Conservation (phyloP, 1,140 invertebrate species). For the Thaumatotibia leucotreta region DNA sequence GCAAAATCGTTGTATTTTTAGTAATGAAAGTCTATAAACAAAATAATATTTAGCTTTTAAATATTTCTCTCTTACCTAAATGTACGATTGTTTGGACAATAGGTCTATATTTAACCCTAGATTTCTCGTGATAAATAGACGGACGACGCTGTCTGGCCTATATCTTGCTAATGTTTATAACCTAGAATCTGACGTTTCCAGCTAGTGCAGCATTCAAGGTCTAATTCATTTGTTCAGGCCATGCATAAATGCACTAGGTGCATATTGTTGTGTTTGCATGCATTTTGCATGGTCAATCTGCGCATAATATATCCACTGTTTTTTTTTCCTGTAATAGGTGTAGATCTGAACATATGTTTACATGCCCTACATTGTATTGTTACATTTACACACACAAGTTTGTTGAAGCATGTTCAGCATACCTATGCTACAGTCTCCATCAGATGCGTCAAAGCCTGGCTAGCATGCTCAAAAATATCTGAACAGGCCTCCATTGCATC, state of each 20-base stretch:
- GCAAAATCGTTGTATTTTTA: neutral
- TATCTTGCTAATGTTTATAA: neutral
- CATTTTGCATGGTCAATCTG: neutral
- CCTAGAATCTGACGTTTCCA: neutral
- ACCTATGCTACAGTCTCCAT: no score
- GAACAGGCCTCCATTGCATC: no score
- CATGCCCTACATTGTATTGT: neutral
- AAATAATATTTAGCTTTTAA: neutral
- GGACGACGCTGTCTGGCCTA: neutral
- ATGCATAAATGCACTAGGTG: neutral
- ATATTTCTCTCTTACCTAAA: neutral
- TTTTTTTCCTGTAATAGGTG: constrained; percentile 12
- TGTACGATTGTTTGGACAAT: neutral
- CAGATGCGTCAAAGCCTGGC: no score
- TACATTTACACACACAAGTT: neutral
- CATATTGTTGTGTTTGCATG: neutral
- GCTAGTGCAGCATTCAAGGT: neutral
- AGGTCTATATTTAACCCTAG: neutral
- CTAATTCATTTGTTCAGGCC: neutral
- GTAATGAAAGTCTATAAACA: neutral
- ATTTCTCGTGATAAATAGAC: neutral
- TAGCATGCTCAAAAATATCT: no score
- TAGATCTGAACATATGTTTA: neutral
- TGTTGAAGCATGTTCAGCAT: constrained; percentile 8
- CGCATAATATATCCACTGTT: neutral